Base-by-base conservation (phyloP, 2,888 invertebrate genomes). In the Sceliomorpha sp. region DNA sequence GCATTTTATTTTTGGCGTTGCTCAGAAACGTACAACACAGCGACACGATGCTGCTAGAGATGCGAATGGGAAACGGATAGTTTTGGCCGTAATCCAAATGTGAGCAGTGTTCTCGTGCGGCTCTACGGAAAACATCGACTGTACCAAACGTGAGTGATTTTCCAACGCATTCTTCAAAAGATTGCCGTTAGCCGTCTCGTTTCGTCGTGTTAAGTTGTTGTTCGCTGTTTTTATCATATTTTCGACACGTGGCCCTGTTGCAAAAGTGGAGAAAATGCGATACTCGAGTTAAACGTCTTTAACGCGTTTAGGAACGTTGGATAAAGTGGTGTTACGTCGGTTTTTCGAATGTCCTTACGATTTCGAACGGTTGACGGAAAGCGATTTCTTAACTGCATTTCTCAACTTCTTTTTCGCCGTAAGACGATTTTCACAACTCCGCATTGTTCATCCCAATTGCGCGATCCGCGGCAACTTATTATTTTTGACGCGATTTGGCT, bases 1-100 rank as follows among this genome's bases (percentile, higher is more conserved):
- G 50, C 24, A 51, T 62, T 62, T 68, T 68, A 68, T 68, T 68
- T 68, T 68, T 68, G 62, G 68, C 60, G 14, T 34, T 39, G 56
- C 47, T 58, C 9, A 44, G 62, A 48, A 62, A n/a, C n/a, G n/a
- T 48, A 36, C 31, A 36, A 60, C 58, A 45, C 51, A 24, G 29
- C 44, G 40, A 17, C 31, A 34, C 44, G 58, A 12, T 29, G 44
- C 1, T 14, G 40, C 5, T 39, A 34, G 24, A 40, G 40, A 51
- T 15, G 56, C 45, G 51, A 58, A 69, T 60, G 44, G 60, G 40
- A 64, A 64, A 51, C 27, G 47, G 58, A 53, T 59, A 59, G 63
- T 63, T 69, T 62, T 69, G 69, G 69, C 62, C 42, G 10, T 44
- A 39, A 48, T 69, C 69, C 69, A 69, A 63, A 48, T 29, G 37